A percentile compares a stretch with the other conserved stretches of the same genome.
phyloP scores from a whole-genome alignment of 2,888 invertebrate species.

The Lysandra coridon region DNA sequence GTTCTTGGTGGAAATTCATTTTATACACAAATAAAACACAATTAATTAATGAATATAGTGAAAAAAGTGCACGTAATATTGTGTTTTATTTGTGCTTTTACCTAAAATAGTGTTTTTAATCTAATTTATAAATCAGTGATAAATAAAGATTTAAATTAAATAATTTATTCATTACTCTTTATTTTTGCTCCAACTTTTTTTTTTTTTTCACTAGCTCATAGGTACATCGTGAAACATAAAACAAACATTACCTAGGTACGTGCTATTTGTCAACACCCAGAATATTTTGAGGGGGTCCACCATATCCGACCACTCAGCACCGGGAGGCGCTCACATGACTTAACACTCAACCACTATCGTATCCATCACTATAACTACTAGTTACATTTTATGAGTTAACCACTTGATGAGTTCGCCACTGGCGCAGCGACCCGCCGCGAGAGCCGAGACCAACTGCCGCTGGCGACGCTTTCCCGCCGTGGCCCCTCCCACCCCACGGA shows the following conservation, averaged over 20 bases:
- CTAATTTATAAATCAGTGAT: too few species aligned
- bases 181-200: not conserved
- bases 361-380: constrained; percentile 42
- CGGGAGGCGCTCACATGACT: constrained; percentile 71
- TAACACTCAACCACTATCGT: constrained; percentile 44
- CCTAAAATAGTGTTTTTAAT: too few species aligned
- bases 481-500: constrained; percentile 54
- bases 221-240: not conserved
- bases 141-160: too few species aligned
- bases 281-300: constrained; percentile 91
- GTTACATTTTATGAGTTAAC: constrained; percentile 37
- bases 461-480: constrained; percentile 54
- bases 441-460: constrained; percentile 71
- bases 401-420: constrained; percentile 38
- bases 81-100: too few species aligned
- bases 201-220: not conserved
- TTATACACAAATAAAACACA: too few species aligned
- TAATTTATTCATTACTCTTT: too few species aligned
- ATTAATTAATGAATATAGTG: too few species aligned
- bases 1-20: too few species aligned
- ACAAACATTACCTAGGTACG: constrained; percentile 82
- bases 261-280: constrained; percentile 92
- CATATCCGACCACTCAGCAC: constrained; percentile 80
- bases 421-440: constrained; percentile 55
- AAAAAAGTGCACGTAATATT: too few species aligned